These are phyloP conservation scores for Actias luna DNA, from an alignment of 2,888 invertebrate genomes.

Conservation along the genomic window DNA sequence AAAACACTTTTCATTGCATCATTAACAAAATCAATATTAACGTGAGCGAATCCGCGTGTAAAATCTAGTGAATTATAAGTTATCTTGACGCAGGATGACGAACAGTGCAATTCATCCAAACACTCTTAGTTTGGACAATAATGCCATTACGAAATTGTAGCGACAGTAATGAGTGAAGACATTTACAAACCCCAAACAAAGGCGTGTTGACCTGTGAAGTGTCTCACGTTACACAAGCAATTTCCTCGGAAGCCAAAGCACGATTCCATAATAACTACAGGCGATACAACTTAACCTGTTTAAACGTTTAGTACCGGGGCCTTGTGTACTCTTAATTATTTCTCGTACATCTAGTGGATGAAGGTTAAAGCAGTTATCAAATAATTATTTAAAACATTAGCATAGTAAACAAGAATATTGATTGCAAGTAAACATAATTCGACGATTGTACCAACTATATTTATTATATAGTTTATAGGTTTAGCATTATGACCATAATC, in stretches of 20 bases:
- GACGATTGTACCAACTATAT: no score
- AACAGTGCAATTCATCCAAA: slow-evolving; percentile 39
- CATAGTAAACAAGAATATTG: no score
- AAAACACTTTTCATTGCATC: no score
- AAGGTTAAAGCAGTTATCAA: slow-evolving; percentile 66
- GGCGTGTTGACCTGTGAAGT: slow-evolving; percentile 46
- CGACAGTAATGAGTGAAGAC: slow-evolving; percentile 50
- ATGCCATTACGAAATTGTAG: slow-evolving; percentile 48
- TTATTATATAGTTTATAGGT: no score
- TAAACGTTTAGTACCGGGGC: slow-evolving; percentile 51
- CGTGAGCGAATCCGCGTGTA: no score
- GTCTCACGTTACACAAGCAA: slow-evolving; percentile 57
- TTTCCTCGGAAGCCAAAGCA: slow-evolving; percentile 66
- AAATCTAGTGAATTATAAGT: no score
- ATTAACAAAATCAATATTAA: no score
- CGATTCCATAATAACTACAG: slow-evolving; percentile 55
- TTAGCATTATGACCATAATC: no score
- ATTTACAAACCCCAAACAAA: slow-evolving; percentile 49
- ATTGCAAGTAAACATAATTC: no score
- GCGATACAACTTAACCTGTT: slow-evolving; percentile 36
- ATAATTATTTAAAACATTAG: no score
- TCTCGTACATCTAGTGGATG: slow-evolving; percentile 41
- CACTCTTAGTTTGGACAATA: slow-evolving; percentile 46
- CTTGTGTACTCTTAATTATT: slow-evolving; percentile 60
- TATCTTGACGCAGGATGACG: background rate